Base-by-base conservation (phyloP, 1,140 invertebrate species). In the Acyrthosiphon pisum region DNA sequence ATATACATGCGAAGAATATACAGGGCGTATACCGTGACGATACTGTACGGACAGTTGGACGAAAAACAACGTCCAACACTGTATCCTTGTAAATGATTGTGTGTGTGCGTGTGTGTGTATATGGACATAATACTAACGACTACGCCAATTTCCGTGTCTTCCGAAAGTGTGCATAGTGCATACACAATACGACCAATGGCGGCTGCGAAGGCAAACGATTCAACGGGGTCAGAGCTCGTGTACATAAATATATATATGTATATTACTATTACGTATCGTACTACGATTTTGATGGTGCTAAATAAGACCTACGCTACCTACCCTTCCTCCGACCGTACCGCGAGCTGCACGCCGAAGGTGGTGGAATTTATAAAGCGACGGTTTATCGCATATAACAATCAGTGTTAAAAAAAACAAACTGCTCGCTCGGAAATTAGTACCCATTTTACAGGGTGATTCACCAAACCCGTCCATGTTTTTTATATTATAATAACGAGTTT, bases 131-230 rank as follows among this genome's bases (percentile, higher is more conserved):
- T 7, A 53, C 48, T 89, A 76, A 50, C 86, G 86, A 50, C 86
- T 50, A 50, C 86, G 86, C 46, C n/a, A 18, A 88, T 46, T 35
- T n/a, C 86, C 86, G 46, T 50, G 86, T 50, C n/a, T 88, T 88
- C 86, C 46, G 23, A 87, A 46, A n/a, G 86, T 37, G 30, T 48
- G 20, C 22, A 41, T 9, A 84, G 30, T 48, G 20, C 22, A 41
- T 9, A 84, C 35, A 88, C 46, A 35, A 88, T 50, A 35, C 30
- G 22, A 41, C 60, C 60, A n/a, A 22, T 60, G 56, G 30, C 56
- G 56, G 14, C 14, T 30, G 60, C 60, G 23, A 86, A 11, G 41
- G 41, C 41, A 86, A 44, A 86, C 23, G 41, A 44, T 86, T 44
- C 23, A 44, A 86, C 83, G 30, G 46, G 86, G 86, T 88, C 46